Evolutionary conservation across 2,113 vertebrate genomes (phyloP).

Genomic region (Dolichallabes microphthalmus): DNA sequence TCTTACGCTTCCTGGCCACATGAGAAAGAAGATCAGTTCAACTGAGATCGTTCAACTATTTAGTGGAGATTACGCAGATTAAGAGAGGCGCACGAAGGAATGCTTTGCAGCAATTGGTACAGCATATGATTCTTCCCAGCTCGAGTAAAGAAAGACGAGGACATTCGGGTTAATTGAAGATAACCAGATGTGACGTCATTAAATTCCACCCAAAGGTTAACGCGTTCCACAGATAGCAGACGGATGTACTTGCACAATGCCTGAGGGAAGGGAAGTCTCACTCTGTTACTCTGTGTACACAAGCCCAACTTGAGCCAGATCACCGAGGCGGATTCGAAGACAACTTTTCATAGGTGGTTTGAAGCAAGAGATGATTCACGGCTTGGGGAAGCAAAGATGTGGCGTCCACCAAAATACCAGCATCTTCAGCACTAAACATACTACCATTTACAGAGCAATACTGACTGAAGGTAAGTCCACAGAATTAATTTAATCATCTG

Average conservation of each 20-base stretch:
- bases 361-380: neutral
- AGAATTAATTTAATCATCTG: neutral
- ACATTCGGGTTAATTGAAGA: neutral
- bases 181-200: neutral
- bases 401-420: conserved; percentile 55
- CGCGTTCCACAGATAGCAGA: neutral
- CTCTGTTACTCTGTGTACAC: neutral
- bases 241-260: neutral
- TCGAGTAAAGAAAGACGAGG: neutral
- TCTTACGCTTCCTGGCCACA: neutral
- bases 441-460: neutral
- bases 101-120: neutral
- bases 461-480: conserved; percentile 49
- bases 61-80: neutral
- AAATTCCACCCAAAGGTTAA: neutral
- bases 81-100: neutral
- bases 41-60: too few relatives aligned
- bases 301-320: neutral
- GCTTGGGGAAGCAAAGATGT: conserved; percentile 15
- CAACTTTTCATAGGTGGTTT: neutral
- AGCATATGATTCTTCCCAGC: neutral
- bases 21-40: neutral
- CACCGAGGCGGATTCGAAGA: neutral
- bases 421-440: neutral
- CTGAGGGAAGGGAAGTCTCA: neutral